A percentile compares a stretch with the other conserved stretches of the same genome.
Evolutionary conservation across 2,113 vertebrate genomes (phyloP).

Genomic region (Origma solitaria): DNA sequence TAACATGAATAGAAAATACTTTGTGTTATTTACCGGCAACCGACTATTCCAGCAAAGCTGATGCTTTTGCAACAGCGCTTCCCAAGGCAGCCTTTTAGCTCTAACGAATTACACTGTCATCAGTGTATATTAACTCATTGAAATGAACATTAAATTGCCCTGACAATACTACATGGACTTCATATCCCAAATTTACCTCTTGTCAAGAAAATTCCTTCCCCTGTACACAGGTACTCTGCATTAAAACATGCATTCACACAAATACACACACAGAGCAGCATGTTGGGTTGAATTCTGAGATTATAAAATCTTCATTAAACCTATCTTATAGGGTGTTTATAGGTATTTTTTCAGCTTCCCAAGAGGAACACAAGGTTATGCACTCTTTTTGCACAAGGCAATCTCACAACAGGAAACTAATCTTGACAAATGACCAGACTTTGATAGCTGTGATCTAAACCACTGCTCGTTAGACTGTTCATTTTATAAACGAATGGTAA

Average conservation of each 20-base stretch:
- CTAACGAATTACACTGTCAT: neutral
- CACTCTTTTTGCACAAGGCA: conserved; percentile 34
- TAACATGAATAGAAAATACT: neutral
- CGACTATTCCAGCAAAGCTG: neutral
- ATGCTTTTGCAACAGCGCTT: neutral
- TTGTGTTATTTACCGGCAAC: neutral
- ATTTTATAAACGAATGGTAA: conserved; percentile 56
- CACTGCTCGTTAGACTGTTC: conserved; percentile 63
- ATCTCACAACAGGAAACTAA: conserved; percentile 64
- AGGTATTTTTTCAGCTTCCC: conserved; percentile 25
- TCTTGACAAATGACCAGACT: conserved; percentile 66
- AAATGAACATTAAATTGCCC: neutral
- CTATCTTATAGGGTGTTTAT: neutral
- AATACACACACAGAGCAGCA: fast-evolving
- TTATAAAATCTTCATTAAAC: conserved; percentile 14
- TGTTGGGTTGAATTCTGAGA: neutral
- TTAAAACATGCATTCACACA: neutral
- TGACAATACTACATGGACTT: neutral
- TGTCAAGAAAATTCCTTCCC: neutral
- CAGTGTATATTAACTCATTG: neutral
- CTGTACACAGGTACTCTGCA: neutral
- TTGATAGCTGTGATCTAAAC: conserved; percentile 63
- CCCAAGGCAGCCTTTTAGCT: neutral
- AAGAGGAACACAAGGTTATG: conserved; percentile 20
- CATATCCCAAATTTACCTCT: neutral